Evolutionary conservation across 2,797 vertebrate species (phyloP).

Genomic region (Cynodonichthys magdalenae): DNA sequence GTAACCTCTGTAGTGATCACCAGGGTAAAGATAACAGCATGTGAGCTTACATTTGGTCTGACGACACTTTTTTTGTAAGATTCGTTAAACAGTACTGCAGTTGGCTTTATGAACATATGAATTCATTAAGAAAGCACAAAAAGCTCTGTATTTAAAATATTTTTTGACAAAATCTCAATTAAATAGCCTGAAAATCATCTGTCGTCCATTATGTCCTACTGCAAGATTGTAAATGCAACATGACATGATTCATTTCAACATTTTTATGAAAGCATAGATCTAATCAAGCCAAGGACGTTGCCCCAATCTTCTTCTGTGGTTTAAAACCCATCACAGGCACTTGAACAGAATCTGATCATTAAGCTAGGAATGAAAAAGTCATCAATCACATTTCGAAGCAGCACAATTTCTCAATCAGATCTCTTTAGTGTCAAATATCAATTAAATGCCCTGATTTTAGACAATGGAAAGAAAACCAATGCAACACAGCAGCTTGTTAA

Average conservation of each 20-base stretch:
- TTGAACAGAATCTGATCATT: conserved; percentile 35
- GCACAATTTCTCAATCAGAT: conserved; percentile 18
- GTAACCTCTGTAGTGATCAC: conserved; percentile 42
- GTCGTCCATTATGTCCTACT: conserved; percentile 3
- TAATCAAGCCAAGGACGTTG: conserved; percentile 35
- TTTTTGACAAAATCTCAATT: not conserved
- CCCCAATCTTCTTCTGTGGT: conserved; percentile 13
- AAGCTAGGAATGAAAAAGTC: conserved; percentile 23
- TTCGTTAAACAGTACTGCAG: conserved; percentile 4
- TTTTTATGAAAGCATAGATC: conserved; percentile 24
- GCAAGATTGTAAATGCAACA: conserved; percentile 17
- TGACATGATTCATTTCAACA: conserved; percentile 25
- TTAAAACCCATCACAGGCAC: conserved; percentile 24
- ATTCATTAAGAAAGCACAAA: not conserved
- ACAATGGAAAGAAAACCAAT: conserved; percentile 19
- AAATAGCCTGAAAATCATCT: too few relatives aligned
- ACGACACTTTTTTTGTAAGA: conserved; percentile 24
- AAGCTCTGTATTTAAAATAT: not conserved
- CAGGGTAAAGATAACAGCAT: conserved; percentile 25
- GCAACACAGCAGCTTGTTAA: conserved; percentile 4
- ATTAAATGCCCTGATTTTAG: conserved; percentile 24
- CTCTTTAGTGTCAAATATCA: conserved; percentile 10
- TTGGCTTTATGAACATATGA: not conserved
- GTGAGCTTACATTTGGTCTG: conserved; percentile 37
- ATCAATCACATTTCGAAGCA: conserved; percentile 35